These are phyloP conservation scores for Vesta saturnalis DNA, from an alignment of 2,888 invertebrate genomes.

Conservation along the genomic window DNA sequence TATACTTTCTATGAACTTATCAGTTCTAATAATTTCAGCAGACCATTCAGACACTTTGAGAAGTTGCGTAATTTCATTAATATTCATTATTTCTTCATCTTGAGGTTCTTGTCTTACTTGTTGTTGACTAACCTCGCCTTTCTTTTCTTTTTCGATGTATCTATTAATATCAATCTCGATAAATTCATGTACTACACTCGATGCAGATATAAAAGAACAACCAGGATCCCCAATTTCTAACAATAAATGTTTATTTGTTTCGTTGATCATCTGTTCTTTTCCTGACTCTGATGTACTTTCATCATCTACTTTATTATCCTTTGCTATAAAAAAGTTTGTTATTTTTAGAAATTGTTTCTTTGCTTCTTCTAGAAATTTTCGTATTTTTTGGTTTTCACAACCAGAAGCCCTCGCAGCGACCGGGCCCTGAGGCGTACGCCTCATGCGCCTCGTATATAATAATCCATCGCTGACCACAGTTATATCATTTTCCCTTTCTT, in stretches of 20 bases:
- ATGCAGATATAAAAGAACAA: conserved; percentile 3
- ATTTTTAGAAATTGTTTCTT: not conserved
- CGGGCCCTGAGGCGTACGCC: conserved; percentile 5
- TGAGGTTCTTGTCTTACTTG: not conserved
- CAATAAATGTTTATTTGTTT: conserved; percentile 8
- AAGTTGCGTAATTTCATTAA: not conserved
- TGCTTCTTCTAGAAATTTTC: conserved; percentile 5
- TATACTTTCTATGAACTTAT: not conserved
- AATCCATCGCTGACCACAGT: not conserved
- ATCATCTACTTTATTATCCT: not conserved
- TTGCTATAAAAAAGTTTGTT: conserved; percentile 3
- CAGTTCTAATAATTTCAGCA: not conserved
- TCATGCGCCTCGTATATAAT: conserved; percentile 5
- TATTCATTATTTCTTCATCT: conserved; percentile 6
- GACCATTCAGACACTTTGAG: not conserved
- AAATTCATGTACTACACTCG: conserved; percentile 8
- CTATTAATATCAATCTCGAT: not conserved
- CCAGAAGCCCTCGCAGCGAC: not conserved
- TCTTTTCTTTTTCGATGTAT: too few species aligned
- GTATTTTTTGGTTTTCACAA: not conserved
- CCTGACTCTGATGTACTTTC: not conserved
- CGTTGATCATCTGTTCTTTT: not conserved
- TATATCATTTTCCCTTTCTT: too few species aligned
- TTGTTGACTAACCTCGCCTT: conserved; percentile 1
- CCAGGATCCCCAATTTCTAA: conserved; percentile 4